Evolutionary conservation across 2,888 invertebrate species (phyloP).

Genomic region (Flabesymbios commensalis): DNA sequence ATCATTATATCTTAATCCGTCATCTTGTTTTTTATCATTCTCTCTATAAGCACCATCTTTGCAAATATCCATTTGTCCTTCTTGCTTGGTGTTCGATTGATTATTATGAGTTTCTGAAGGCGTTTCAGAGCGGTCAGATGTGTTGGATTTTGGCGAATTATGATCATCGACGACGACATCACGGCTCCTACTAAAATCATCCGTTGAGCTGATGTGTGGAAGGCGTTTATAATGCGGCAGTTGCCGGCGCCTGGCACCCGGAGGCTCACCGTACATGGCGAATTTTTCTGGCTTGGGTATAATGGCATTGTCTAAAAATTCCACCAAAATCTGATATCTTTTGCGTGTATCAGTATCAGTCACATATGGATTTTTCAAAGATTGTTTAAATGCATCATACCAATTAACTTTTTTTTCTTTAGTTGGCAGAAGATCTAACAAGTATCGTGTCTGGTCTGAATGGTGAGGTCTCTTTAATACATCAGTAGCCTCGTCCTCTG

Average conservation of each 20-base stretch:
- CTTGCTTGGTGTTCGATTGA: too few species aligned
- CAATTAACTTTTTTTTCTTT: background rate
- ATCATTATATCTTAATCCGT: too few species aligned
- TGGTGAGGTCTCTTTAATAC: background rate
- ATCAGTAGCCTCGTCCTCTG: constrained; percentile 39
- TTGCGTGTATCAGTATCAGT: constrained; percentile 37
- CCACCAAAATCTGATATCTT: constrained; percentile 47
- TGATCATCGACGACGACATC: too few species aligned
- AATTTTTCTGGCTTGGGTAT: constrained; percentile 35
- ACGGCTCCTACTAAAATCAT: too few species aligned
- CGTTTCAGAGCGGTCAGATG: too few species aligned
- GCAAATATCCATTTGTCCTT: too few species aligned
- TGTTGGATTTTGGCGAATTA: too few species aligned
- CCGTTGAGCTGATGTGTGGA: constrained; percentile 42
- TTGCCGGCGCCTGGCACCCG: constrained; percentile 18
- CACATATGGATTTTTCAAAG: constrained; percentile 46
- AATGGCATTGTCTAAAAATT: constrained; percentile 55
- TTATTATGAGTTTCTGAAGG: too few species aligned
- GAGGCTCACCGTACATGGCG: background rate
- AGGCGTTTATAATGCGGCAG: constrained; percentile 45
- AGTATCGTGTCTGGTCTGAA: background rate
- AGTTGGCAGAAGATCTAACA: background rate
- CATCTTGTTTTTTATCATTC: too few species aligned
- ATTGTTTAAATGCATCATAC: constrained; percentile 14
- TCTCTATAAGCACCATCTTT: too few species aligned